Conservation (phyloP, 2,888 invertebrate genomes). For the Tubulanus polymorphus region DNA sequence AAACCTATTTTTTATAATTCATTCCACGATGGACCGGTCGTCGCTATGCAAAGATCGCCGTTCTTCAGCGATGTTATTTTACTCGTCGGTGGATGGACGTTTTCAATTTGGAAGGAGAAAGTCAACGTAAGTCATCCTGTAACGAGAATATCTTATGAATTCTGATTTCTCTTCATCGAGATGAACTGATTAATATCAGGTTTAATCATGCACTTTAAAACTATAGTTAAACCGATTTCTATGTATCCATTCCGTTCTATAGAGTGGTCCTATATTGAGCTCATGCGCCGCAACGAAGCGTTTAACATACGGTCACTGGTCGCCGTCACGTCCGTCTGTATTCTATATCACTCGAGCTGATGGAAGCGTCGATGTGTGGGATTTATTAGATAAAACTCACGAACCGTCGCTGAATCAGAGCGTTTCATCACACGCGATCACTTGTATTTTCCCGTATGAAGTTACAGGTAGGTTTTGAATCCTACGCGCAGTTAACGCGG, state of each 20-base stretch:
- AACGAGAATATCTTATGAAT: too few relatives aligned
- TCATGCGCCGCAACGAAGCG: slow-evolving; percentile 35
- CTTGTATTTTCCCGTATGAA: slow-evolving; percentile 41
- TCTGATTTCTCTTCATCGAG: too few relatives aligned
- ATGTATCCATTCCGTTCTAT: slow-evolving; percentile 18
- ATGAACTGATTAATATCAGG: too few relatives aligned
- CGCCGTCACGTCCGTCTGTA: slow-evolving; percentile 68
- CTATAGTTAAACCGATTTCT: too few relatives aligned
- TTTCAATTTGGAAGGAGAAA: slow-evolving; percentile 72
- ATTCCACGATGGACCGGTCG: slow-evolving; percentile 49
- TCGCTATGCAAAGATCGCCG: slow-evolving; percentile 58
- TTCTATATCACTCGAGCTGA: slow-evolving; percentile 69
- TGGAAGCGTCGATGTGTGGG: slow-evolving; percentile 78
- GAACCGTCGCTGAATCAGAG: slow-evolving; percentile 66
- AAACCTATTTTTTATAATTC: slow-evolving; percentile 51
- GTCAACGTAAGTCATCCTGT: slow-evolving; percentile 57
- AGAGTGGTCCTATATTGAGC: slow-evolving; percentile 47
- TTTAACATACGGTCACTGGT: slow-evolving; percentile 63
- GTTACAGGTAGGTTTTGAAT: slow-evolving; percentile 36
- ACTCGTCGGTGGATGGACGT: slow-evolving; percentile 71
- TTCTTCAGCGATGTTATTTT: slow-evolving; percentile 63
- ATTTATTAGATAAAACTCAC: slow-evolving; percentile 68
- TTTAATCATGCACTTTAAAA: too few relatives aligned
- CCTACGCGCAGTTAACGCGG: too few relatives aligned
- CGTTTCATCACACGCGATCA: slow-evolving; percentile 57